phyloP scores from a whole-genome alignment of 2,888 invertebrate genomes.

The Harpagoxenus sublaevis region DNA sequence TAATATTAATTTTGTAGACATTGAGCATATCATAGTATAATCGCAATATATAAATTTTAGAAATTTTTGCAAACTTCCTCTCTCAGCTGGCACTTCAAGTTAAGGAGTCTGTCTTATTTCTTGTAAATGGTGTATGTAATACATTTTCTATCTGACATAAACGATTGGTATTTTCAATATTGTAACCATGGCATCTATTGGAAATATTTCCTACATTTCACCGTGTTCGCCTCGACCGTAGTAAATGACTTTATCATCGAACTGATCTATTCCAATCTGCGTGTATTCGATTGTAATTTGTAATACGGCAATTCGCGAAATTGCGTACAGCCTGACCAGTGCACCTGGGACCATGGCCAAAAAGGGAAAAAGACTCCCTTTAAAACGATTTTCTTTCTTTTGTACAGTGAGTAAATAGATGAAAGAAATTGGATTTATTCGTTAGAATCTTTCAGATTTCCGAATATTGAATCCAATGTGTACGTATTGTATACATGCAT shows the following conservation, averaged over 20 bases:
- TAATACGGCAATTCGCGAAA: slow-evolving; percentile 78
- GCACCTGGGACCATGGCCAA: slow-evolving; percentile 75
- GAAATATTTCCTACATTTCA: background rate
- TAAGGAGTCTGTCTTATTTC: background rate
- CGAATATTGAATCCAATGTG: background rate
- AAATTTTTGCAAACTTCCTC: background rate
- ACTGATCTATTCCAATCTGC: slow-evolving; percentile 37
- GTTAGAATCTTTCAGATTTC: background rate
- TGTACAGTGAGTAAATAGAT: background rate
- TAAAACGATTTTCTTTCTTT: slow-evolving; percentile 25
- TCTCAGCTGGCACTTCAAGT: background rate
- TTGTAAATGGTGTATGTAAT: background rate
- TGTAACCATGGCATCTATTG: background rate
- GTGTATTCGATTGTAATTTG: slow-evolving; percentile 72
- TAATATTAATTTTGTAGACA: background rate
- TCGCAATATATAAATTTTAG: background rate
- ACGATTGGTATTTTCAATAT: background rate
- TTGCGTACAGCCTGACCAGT: slow-evolving; percentile 59
- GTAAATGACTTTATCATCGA: slow-evolving; percentile 35
- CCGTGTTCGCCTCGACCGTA: background rate
- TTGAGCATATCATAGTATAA: background rate
- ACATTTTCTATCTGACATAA: background rate
- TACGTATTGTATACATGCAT: background rate
- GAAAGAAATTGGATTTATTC: background rate
- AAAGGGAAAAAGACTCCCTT: slow-evolving; percentile 55